These are phyloP conservation scores for Cotesia vestalis DNA, from an alignment of 1,140 invertebrate genomes.

Conservation along the genomic window DNA sequence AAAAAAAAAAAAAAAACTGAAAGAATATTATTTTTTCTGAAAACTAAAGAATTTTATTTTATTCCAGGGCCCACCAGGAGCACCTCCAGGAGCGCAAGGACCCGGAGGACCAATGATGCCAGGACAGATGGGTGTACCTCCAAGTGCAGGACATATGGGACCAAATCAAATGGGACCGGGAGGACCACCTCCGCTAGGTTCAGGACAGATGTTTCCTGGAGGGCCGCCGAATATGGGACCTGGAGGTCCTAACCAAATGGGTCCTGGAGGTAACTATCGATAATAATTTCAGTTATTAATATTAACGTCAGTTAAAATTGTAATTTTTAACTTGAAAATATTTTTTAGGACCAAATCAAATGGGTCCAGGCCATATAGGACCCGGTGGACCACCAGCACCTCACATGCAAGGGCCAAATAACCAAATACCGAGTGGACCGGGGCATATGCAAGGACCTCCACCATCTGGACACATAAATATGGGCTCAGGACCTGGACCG, in stretches of 20 bases:
- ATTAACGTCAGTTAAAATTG: background rate
- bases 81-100: conserved; percentile 45
- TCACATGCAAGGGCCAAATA: conserved; percentile 29
- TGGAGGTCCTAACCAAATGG: conserved; percentile 46
- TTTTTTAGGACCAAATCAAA: conserved; percentile 37
- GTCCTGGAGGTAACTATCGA: conserved; percentile 28
- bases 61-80: conserved; percentile 52
- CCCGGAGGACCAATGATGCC: conserved; percentile 41
- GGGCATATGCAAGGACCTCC: conserved; percentile 47
- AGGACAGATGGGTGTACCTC: conserved; percentile 35
- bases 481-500: conserved; percentile 38
- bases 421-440: conserved; percentile 39
- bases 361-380: conserved; percentile 41
- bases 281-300: background rate
- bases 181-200: conserved; percentile 16
- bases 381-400: conserved; percentile 34
- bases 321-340: background rate
- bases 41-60: background rate
- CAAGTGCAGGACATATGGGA: conserved; percentile 29
- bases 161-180: conserved; percentile 34
- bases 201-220: conserved; percentile 53
- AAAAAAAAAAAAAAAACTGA: no score
- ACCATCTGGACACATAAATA: conserved; percentile 36
- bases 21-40: no score
- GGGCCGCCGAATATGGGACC: conserved; percentile 53